A percentile compares a stretch with the other conserved stretches of the same genome.
Evolutionary conservation across 2,888 invertebrate genomes (phyloP).

Genomic region (Oscheius sp.): DNA sequence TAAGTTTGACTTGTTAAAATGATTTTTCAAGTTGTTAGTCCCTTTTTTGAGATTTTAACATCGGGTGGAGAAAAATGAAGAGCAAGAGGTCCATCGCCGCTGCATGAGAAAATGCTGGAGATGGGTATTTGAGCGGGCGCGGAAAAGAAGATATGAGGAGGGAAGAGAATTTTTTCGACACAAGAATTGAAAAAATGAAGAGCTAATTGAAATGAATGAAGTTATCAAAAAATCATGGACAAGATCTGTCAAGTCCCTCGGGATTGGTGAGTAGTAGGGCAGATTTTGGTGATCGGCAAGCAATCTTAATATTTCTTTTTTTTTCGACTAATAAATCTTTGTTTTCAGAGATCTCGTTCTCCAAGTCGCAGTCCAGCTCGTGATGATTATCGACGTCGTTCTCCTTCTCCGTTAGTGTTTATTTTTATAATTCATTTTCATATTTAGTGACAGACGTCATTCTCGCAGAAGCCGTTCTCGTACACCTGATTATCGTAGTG

Average conservation of each 20-base stretch:
- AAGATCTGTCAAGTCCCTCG: conserved; percentile 1
- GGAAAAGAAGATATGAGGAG: conserved; percentile 11
- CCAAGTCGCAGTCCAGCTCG: background rate
- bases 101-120: background rate
- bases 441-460: background rate
- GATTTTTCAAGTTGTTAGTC: background rate
- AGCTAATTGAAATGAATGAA: background rate
- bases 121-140: conserved; percentile 8
- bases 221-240: background rate
- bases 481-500: conserved; percentile 11
- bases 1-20: no score
- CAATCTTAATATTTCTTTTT: background rate
- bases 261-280: conserved; percentile 22
- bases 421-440: background rate
- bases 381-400: conserved; percentile 5
- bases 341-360: conserved; percentile 21
- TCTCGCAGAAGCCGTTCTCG: conserved; percentile 22
- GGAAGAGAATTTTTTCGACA: conserved; percentile 9
- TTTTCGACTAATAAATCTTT: background rate
- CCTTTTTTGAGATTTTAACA: conserved; percentile 5
- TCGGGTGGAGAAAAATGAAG: conserved; percentile 12
- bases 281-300: background rate
- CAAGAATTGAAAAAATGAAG: conserved; percentile 2
- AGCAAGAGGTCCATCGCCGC: background rate
- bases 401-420: conserved; percentile 20